Conservation (phyloP, 2,797 vertebrate species). For the Pangasius krempfi region DNA sequence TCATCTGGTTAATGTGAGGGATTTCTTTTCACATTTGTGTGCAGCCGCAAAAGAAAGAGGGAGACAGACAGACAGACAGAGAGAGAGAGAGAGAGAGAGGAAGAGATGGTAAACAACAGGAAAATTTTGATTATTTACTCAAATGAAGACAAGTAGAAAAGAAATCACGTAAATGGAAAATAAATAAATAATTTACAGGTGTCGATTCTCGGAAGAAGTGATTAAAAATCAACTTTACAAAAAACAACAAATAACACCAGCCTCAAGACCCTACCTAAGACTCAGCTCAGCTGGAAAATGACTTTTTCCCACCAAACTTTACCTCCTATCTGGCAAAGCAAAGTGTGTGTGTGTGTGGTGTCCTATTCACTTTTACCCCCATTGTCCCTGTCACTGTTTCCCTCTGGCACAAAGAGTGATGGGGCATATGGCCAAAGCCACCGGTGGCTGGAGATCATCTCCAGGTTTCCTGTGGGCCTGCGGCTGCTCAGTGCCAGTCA, state of each 20-base stretch:
- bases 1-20: neutral
- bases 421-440: slow-evolving; percentile 36
- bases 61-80: neutral
- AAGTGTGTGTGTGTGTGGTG: slow-evolving; percentile 4
- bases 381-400: slow-evolving; percentile 29
- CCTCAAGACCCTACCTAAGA: neutral
- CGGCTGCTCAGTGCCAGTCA: slow-evolving; percentile 43
- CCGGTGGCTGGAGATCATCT: slow-evolving; percentile 39
- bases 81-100: neutral
- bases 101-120: neutral
- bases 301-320: slow-evolving; percentile 25
- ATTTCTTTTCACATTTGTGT: neutral
- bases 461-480: slow-evolving; percentile 38
- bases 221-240: slow-evolving; percentile 4
- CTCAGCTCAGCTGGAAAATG: slow-evolving; percentile 14
- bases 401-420: neutral
- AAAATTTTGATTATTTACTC: neutral
- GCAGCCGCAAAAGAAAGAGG: neutral
- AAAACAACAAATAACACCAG: neutral
- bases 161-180: neutral
- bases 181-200: neutral
- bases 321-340: slow-evolving; percentile 40
- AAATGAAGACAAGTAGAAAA: neutral
- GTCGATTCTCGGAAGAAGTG: neutral
- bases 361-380: slow-evolving; percentile 15